These are phyloP conservation scores for Crenuchus spilurus DNA, from an alignment of 2,797 vertebrate species.

Conservation along the genomic window DNA sequence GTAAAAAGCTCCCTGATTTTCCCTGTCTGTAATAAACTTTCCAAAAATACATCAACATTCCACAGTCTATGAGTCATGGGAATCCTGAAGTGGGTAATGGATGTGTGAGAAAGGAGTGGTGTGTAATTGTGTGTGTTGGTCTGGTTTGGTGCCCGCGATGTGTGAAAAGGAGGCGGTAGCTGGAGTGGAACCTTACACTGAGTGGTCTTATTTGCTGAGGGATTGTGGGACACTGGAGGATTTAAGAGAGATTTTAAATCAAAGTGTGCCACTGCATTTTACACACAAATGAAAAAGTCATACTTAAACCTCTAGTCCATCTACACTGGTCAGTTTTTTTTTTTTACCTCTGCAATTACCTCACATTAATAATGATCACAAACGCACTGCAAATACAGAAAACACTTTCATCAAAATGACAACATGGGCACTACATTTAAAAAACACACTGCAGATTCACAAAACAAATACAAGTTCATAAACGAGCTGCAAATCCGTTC, in stretches of 20 bases:
- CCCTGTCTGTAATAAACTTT: neutral
- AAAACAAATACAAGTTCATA: too few species aligned
- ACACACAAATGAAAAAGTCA: too few species aligned
- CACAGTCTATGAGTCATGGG: neutral
- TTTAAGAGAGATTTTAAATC: constrained; percentile 23
- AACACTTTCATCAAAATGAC: too few species aligned
- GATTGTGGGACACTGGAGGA: constrained; percentile 49
- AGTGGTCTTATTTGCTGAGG: neutral
- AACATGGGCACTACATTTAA: too few species aligned
- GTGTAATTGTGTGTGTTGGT: neutral
- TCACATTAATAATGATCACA: too few species aligned
- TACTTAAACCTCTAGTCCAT: neutral
- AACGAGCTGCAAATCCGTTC: too few species aligned
- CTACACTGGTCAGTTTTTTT: too few species aligned
- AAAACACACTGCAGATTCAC: too few species aligned
- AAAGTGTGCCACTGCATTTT: neutral
- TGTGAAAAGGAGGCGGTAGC: neutral
- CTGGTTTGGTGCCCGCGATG: neutral
- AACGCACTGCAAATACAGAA: too few species aligned
- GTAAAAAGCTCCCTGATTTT: neutral
- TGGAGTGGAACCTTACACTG: neutral
- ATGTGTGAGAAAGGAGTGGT: neutral
- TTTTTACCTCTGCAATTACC: too few species aligned
- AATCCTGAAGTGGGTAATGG: neutral
- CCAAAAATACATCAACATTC: neutral